Evolutionary conservation across 2,888 invertebrate genomes (phyloP).

Genomic region (Listrodromus nycthemerus): DNA sequence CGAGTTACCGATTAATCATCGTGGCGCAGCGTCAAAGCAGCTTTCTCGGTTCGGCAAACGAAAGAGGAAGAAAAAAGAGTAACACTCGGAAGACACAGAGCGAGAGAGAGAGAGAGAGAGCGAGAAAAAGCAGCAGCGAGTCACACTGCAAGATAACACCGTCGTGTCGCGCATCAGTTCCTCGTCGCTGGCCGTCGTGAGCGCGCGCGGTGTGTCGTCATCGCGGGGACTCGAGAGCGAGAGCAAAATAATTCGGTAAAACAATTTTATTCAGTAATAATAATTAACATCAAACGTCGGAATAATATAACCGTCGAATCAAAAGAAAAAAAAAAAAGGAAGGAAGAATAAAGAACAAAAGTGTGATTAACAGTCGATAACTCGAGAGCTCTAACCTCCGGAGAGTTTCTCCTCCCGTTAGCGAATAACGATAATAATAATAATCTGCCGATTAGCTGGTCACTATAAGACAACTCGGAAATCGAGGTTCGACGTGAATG

Average conservation of each 20-base stretch:
- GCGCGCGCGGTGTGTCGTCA: slow-evolving; percentile 41
- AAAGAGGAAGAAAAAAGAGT: slow-evolving; percentile 18
- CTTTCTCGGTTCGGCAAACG: slow-evolving; percentile 1
- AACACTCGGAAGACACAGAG: slow-evolving; percentile 8
- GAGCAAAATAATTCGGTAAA: neutral
- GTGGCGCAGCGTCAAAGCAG: slow-evolving; percentile 9
- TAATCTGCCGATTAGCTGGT: neutral
- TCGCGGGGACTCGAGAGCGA: slow-evolving; percentile 30
- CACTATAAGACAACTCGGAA: neutral
- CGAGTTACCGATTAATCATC: slow-evolving; percentile 4
- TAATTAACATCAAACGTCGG: neutral
- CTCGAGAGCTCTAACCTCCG: slow-evolving; percentile 24
- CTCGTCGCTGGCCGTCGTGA: slow-evolving; percentile 54
- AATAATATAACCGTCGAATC: neutral
- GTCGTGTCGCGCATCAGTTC: slow-evolving; percentile 62
- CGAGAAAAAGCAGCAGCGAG: slow-evolving; percentile 35
- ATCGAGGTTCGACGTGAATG: neutral
- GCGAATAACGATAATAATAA: slow-evolving; percentile 45
- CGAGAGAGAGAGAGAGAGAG: slow-evolving; percentile 8
- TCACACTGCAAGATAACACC: slow-evolving; percentile 47
- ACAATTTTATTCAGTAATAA: neutral
- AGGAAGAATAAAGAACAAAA: neutral
- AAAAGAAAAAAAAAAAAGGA: neutral
- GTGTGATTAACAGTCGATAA: slow-evolving; percentile 25
- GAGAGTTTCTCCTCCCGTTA: slow-evolving; percentile 53